Conservation (phyloP, 2,113 vertebrate genomes). For the Bombycilla garrulus region DNA sequence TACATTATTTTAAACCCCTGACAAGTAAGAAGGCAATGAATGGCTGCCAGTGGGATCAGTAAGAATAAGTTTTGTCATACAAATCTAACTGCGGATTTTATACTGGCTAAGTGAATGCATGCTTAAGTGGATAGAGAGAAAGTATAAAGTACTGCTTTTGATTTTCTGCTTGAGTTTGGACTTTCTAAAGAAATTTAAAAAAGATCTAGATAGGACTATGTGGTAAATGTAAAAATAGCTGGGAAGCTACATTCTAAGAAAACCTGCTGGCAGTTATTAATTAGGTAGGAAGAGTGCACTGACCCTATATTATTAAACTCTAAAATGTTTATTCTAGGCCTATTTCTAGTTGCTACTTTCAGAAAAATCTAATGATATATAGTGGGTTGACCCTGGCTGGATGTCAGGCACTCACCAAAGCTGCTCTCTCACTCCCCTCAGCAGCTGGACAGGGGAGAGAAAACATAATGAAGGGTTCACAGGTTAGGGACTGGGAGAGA, state of each 20-base stretch:
- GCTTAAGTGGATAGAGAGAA: not conserved
- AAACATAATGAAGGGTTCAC: accelerated
- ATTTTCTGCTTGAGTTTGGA: not conserved
- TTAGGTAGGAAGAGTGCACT: not conserved
- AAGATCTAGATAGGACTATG: accelerated
- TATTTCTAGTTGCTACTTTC: not conserved
- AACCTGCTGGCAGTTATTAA: not conserved
- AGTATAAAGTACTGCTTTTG: not conserved
- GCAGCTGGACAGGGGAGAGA: not conserved
- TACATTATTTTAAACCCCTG: not conserved
- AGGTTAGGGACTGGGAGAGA: not conserved
- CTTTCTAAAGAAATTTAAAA: not conserved
- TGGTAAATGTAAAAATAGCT: not conserved
- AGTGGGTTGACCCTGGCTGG: not conserved
- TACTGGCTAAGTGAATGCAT: not conserved
- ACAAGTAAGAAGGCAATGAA: not conserved
- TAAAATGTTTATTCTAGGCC: not conserved
- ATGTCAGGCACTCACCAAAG: not conserved
- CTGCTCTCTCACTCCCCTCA: not conserved
- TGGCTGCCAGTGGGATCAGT: not conserved
- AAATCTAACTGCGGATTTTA: not conserved
- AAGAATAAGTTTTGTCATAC: not conserved
- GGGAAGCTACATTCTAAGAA: not conserved
- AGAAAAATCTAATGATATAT: not conserved
- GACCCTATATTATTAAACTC: not conserved